Base-by-base conservation (phyloP, 2,113 vertebrate genomes). In the Aldabrachelys gigantea region DNA sequence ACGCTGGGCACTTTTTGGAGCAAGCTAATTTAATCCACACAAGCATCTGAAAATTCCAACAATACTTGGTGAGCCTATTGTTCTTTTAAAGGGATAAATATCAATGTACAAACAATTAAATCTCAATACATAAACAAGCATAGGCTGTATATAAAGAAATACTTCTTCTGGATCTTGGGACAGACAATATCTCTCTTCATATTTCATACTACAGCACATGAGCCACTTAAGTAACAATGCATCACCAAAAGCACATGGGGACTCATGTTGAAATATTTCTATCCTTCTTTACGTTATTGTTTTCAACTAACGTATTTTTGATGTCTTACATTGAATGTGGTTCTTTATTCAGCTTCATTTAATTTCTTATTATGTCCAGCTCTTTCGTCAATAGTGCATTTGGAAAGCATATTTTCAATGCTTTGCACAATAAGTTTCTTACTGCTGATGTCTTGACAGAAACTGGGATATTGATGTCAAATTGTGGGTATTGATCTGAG, bases 321-420 rank as follows among this genome's bases (percentile, higher is more conserved):
- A 87, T 93, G 53, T 93, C 90, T 94, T 80, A 91, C 50, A 54
- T 89, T 95, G 89, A 79, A 72, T 81, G 88, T 5, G 69, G 82
- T 94, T 92, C 96, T 97, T 98, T 98, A 97, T 98, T 98, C 97
- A 95, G 97, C 97, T 97, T 98, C 96, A 97, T 98, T 98, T 97
- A 95, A 94, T 97, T 97, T 97, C 97, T 97, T 98, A 96, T 97
- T 98, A 96, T 89, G 88, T 56, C 79, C 84, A 52, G 13, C 1
- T 94, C 84, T 96, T 97, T 94, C 91, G 88, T 98, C 98, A 97
- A 98, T 98, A 98, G 79, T 89, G 79, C 50, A 94, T 95, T 97
- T 97, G 84, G 78, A 97, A 29, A 96, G 35, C 76, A 88, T 86
- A 96, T 96, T 97, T 97, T 96, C 91, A 94, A 44, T 89, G 86